Conservation (phyloP, 1,140 invertebrate species). For the Brachionus paranguensis region DNA sequence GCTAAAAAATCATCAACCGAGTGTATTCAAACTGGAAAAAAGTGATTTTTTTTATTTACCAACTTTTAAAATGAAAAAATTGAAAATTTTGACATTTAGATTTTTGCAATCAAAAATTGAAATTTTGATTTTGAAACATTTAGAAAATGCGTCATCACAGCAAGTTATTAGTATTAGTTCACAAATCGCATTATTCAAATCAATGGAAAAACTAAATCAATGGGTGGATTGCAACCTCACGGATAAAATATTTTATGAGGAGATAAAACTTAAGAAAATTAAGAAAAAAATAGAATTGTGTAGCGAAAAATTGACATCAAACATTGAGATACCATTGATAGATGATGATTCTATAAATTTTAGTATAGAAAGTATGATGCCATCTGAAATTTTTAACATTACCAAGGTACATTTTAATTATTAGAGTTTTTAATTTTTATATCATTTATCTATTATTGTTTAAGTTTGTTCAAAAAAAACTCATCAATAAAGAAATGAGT, state of each 20-base stretch:
- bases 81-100: background rate
- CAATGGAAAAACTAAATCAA: constrained; percentile 34
- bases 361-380: background rate
- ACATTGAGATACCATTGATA: background rate
- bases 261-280: background rate
- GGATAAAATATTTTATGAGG: constrained; percentile 28
- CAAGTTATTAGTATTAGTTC: background rate
- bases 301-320: background rate
- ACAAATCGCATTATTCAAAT: background rate
- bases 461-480: background rate
- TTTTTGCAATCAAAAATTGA: constrained; percentile 21
- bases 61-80: background rate
- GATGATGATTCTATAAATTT: background rate
- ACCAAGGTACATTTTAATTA: background rate
- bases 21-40: background rate
- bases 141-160: background rate
- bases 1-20: background rate
- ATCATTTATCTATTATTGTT: background rate
- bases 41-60: background rate
- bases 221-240: background rate
- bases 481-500: background rate
- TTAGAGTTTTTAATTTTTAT: background rate
- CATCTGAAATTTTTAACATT: constrained; percentile 1
- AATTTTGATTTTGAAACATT: background rate
- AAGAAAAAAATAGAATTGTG: constrained; percentile 3